Evolutionary conservation across 2,113 vertebrate species (phyloP), one percentile per base, ranked within the genome.

Genomic region (Prionailurus bengalensis): DNA sequence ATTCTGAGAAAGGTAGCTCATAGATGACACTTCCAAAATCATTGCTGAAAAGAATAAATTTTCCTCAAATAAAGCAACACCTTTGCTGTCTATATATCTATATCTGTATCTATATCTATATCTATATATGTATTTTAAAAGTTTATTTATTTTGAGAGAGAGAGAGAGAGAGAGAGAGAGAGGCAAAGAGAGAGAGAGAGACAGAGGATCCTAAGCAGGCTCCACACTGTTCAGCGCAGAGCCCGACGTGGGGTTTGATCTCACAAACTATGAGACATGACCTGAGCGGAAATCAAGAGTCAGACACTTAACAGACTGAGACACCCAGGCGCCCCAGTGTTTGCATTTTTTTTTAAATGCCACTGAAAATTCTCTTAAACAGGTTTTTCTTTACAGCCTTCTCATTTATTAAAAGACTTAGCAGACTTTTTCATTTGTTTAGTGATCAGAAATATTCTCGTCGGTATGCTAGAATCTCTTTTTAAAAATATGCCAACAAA

Each of bases 371-470:
- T 83, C 7, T 93, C 45, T 68, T 51, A 61, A 92, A 21, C 65
- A 16, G 45, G 27, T 70, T 92, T 95, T 65, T 7, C 29, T 87
- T 87, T 73, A 87, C 7, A 45, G 65, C 68, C 21, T 81, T 53
- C 16, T 92, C 58, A n/a, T 36, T 83, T 55, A 48, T 27, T 91
- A 91, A 68, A 85, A 70, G 78, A 48, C 5, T 31, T 51, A 70
- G 25, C 12, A 63, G 42, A 42, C 36, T 61, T 86, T 63, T 85
- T 13, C 13, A 5, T 70, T 19, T 63, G 39, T 53, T 78, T 76
- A 78, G 36, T 78, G 70, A 73, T 91, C 25, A 85, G 61, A 91
- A 79, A 85, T 85, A 91, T 70, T 85, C 79, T 84, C 78, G 5
- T 33, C 73, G 33, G 25, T 23, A 48, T 79, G 39, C 84, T 91